Percentiles rank a stretch among this genome's conserved stretches.
These are phyloP conservation scores for Oncorhynchus nerka DNA, from an alignment of 2,113 vertebrate genomes.

Conservation along the genomic window DNA sequence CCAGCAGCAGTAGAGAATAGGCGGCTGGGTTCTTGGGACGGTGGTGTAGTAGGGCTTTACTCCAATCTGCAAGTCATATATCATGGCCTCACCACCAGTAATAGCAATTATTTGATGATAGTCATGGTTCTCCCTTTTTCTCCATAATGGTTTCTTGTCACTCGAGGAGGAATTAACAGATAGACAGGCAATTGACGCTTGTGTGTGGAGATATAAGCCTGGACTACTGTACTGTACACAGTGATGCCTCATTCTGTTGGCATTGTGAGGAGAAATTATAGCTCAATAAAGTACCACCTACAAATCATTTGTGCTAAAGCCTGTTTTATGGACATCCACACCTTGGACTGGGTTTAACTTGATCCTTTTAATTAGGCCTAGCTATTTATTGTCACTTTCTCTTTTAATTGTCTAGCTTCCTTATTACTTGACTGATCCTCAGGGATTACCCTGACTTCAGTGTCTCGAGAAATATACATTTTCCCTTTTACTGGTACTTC, in stretches of 20 bases:
- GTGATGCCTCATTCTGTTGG: no score
- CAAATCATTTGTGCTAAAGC: slow-evolving; percentile 22
- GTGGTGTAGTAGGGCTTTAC: not conserved
- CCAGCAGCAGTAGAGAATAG: not conserved
- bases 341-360: slow-evolving; percentile 25
- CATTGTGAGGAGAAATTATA: no score
- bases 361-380: slow-evolving; percentile 33
- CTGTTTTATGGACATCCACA: slow-evolving; percentile 32
- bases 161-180: not conserved
- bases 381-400: slow-evolving; percentile 29
- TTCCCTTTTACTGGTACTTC: slow-evolving; percentile 5
- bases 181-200: not conserved
- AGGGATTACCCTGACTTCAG: slow-evolving; percentile 34
- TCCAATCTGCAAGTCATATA: not conserved
- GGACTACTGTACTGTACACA: not conserved
- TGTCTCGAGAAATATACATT: not conserved
- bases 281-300: not conserved
- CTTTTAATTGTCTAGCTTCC: slow-evolving; percentile 28
- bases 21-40: not conserved
- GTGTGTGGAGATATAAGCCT: not conserved
- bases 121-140: not conserved
- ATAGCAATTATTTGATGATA: not conserved
- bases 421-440: slow-evolving; percentile 17
- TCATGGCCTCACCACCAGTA: not conserved
- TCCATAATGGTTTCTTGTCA: not conserved